A percentile compares a stretch with the other conserved stretches of the same genome.
Evolutionary conservation across 1,140 invertebrate genomes (phyloP).

Genomic region (Bombus superbus): DNA sequence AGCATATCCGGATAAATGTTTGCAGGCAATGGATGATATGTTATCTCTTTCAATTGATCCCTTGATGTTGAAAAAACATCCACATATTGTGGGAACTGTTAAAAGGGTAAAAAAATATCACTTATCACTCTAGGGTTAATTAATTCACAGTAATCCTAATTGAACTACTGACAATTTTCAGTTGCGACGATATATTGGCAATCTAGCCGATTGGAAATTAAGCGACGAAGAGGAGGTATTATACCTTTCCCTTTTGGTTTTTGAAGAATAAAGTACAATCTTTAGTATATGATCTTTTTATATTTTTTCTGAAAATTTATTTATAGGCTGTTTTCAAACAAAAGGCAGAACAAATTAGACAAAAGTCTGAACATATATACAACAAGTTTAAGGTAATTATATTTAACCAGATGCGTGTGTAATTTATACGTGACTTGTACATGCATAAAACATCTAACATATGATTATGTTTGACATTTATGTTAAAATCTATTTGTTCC

Average conservation of each 20-base stretch:
- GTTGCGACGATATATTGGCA: slow-evolving; percentile 89
- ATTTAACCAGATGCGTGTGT: slow-evolving; percentile 20
- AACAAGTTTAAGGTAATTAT: slow-evolving; percentile 85
- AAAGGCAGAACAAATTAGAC: slow-evolving; percentile 86
- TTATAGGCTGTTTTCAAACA: slow-evolving; percentile 83
- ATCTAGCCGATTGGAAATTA: slow-evolving; percentile 88
- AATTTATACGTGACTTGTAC: background rate
- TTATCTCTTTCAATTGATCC: slow-evolving; percentile 87
- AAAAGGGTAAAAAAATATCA: slow-evolving; percentile 81
- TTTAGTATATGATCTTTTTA: slow-evolving; percentile 17
- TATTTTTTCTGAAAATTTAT: background rate
- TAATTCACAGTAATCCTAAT: background rate
- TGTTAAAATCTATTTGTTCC: background rate
- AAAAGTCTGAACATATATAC: slow-evolving; percentile 86
- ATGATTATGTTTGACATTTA: background rate
- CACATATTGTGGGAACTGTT: slow-evolving; percentile 90
- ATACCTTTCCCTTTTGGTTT: slow-evolving; percentile 5
- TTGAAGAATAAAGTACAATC: background rate
- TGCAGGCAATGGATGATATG: slow-evolving; percentile 85
- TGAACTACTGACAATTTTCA: slow-evolving; percentile 63
- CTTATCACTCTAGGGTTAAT: background rate
- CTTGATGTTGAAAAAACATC: slow-evolving; percentile 93
- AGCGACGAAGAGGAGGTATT: slow-evolving; percentile 84
- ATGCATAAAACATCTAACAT: background rate
- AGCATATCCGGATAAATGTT: slow-evolving; percentile 86